Evolutionary conservation across 2,797 vertebrate genomes (phyloP), one percentile per base, ranked within the genome.

Genomic region (Acrossocheilus fasciatus): DNA sequence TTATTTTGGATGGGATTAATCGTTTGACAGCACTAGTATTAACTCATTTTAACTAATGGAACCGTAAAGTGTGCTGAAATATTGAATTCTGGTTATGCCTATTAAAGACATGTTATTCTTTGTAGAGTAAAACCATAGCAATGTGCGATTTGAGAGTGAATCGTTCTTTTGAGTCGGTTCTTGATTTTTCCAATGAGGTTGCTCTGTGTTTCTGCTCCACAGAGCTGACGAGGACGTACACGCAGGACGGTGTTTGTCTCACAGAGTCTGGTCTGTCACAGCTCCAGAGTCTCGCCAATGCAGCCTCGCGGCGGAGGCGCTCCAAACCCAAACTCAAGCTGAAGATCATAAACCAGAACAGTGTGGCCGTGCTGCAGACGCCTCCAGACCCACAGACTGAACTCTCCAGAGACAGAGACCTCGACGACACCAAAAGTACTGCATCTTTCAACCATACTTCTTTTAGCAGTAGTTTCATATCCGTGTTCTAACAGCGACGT

Each of bases 291-390:
- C 95, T 99, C 88, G 97, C 97, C 47, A 97, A 97, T 20, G 95
- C 97, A 11, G 96, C 97, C 1, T 97, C 97, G 0, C 96, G 98
- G 83, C 97, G 97, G 92, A 97, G 97, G 89, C 96, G 98, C 86
- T 95, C 96, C 74, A 99, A 99, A 93, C 98, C 98, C 85, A 99
- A 99, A 94, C 95, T 99, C 89, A 99, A 99, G 91, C 94, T 99
- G 92, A 98, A 98, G 95, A 99, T 99, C 92, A 99, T 99, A 88
- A 99, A 99, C 94, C 98, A 99, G 95, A 99, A 99, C 94, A 99
- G 98, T 39, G 98, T 99, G 92, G 97, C 98, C 6, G 98, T 99
- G 87, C 97, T 99, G 90, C 98, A 99, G 94, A 96, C 97, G 39
- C 97, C 97, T 12, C 93, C 97, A 59, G 98, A 99, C 87, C 94